Evolutionary conservation across 2,888 invertebrate species (phyloP).

Genomic region (Rhingia campestris): DNA sequence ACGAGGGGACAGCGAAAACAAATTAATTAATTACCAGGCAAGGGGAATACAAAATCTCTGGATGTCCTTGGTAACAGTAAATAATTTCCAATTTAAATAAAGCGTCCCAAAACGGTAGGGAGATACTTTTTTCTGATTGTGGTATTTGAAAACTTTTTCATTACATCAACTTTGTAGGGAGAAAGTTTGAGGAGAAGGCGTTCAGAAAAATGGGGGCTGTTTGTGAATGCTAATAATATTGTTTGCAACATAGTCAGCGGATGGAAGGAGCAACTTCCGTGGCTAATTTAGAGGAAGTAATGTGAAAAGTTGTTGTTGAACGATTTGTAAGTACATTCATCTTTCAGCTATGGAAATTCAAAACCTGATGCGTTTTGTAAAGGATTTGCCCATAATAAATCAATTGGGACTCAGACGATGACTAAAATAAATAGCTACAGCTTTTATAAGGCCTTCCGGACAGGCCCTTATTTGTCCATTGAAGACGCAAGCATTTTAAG

Average conservation of each 20-base stretch:
- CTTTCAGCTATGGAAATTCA: no score
- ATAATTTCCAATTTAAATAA: conserved; percentile 16
- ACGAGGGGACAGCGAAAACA: conserved; percentile 1
- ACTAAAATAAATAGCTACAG: no score
- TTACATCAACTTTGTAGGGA: conserved; percentile 3
- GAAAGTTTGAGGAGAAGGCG: background rate
- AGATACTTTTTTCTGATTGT: background rate
- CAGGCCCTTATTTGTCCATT: no score
- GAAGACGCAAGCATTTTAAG: no score
- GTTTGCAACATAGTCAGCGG: conserved; percentile 41
- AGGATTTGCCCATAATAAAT: no score
- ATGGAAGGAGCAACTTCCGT: conserved; percentile 23
- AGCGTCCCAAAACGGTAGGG: background rate
- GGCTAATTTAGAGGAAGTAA: conserved; percentile 39
- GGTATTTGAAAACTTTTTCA: background rate
- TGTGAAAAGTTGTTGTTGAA: conserved; percentile 18
- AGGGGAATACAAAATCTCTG: conserved; percentile 24
- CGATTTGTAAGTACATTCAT: no score
- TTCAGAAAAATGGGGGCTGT: background rate
- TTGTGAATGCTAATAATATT: conserved; percentile 23
- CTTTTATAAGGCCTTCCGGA: no score
- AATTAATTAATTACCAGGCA: conserved; percentile 46
- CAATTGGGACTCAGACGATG: no score
- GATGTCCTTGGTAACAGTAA: conserved; percentile 27
- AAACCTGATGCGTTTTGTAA: no score